Base-by-base conservation (phyloP, 2,113 vertebrate genomes). In the Pao palembangensis region DNA sequence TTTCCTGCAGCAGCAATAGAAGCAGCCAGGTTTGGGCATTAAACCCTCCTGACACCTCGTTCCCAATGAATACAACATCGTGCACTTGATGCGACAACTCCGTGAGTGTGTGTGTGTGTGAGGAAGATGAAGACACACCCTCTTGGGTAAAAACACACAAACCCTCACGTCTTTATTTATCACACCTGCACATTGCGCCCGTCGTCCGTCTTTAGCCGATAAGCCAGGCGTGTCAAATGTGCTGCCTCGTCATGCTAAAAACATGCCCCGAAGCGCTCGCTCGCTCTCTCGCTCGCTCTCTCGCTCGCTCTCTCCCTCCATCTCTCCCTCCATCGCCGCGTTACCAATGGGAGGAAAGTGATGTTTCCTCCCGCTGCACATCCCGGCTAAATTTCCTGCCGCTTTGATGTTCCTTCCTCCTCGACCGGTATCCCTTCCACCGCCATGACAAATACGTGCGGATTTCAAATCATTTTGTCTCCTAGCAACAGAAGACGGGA, bases 21-120 rank as follows among this genome's bases (percentile, higher is more conserved):
- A 66, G 54, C 61, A 76, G 75, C 79, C 62, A 80, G 73, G 69
- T 83, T 83, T 85, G 80, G 82, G 79, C 79, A 78, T 86, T 86
- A 88, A 89, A 85, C 73, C 81, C 79, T 69, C 84, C 74, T 86
- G 86, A 88, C 82, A 73, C 67, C 68, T 81, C 68, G 72, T 64
- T 80, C 61, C 75, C 64, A 61, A 59, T 81, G 72, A 82, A 84
- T 68, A 73, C 64, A 20, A 62, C 42, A 58, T 63, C 73, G 75
- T 74, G 44, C 67, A 67, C 61, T 76, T 71, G 70, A 82, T 82
- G 73, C 70, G 70, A 81, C 80, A 78, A 18, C n/a, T 17, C 7
- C 17, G 16, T 31, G 51, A n/a, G 46, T 15, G 52, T 42, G 19
- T 51, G 57, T 23, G 58, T 42, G 47, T 38, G n/a, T 7, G 21